Conservation (phyloP, 2,797 vertebrate genomes). For the Meriones psammophilus region DNA sequence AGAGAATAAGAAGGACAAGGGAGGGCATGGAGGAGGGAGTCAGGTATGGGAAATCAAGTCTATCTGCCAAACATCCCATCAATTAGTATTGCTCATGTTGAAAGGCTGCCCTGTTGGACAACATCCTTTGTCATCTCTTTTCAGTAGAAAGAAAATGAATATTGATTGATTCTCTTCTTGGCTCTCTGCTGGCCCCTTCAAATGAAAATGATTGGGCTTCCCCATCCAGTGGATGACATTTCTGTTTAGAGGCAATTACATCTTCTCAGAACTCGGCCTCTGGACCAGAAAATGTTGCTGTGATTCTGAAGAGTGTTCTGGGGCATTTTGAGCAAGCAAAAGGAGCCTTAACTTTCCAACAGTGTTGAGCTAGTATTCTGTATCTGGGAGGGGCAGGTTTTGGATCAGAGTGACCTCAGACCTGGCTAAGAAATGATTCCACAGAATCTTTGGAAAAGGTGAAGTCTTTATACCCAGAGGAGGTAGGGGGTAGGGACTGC, state of each 20-base stretch:
- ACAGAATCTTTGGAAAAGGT: neutral
- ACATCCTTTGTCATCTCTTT: conserved; percentile 79
- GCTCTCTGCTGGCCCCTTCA: conserved; percentile 56
- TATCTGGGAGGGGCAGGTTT: neutral
- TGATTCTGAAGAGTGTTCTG: neutral
- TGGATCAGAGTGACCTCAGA: neutral
- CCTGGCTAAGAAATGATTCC: neutral
- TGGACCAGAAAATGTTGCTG: neutral
- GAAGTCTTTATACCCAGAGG: neutral
- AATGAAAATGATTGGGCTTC: conserved; percentile 57
- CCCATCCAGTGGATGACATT: conserved; percentile 49
- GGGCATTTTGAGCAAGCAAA: neutral
- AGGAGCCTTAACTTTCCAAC: neutral
- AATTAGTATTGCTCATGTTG: conserved; percentile 63
- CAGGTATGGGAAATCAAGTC: conserved; percentile 57
- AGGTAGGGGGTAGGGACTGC: too few relatives aligned
- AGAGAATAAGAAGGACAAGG: conserved; percentile 25
- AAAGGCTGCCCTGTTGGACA: conserved; percentile 47
- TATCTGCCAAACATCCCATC: conserved; percentile 54
- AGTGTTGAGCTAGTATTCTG: neutral
- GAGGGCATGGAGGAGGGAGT: neutral
- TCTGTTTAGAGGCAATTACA: conserved; percentile 19
- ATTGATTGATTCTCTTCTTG: conserved; percentile 79
- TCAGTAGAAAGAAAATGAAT: conserved; percentile 78
- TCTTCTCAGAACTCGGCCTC: conserved; percentile 55